Evolutionary conservation across 2,113 vertebrate species (phyloP).

Genomic region (Tragelaphus imberbis): DNA sequence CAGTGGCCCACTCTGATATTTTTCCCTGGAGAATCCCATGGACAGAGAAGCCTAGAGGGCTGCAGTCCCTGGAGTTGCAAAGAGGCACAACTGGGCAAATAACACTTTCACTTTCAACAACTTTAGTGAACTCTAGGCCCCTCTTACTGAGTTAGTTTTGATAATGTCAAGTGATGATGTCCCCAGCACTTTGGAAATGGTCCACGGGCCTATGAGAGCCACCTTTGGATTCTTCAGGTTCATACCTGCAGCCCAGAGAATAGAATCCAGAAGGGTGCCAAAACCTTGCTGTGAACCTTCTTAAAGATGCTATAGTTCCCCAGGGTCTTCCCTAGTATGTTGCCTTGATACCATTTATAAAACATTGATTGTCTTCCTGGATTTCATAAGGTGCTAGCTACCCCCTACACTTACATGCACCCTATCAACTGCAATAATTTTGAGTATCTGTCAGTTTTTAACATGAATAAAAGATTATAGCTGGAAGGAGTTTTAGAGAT

Average conservation of each 20-base stretch:
- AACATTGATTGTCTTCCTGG: not conserved
- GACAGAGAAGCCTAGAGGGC: not conserved
- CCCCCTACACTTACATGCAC: not conserved
- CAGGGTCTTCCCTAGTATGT: not conserved
- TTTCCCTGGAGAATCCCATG: not conserved
- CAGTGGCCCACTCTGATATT: not conserved
- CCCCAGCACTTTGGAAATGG: not conserved
- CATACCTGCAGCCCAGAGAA: not conserved
- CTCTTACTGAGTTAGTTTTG: not conserved
- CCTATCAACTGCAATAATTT: not conserved
- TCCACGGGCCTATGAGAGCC: not conserved
- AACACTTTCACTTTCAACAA: not conserved
- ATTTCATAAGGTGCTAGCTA: not conserved
- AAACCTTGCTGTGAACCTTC: not conserved
- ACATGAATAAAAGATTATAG: not conserved
- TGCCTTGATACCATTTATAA: conserved; percentile 22
- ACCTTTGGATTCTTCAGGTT: conserved; percentile 13
- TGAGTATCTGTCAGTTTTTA: conserved; percentile 25
- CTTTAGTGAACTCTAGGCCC: not conserved
- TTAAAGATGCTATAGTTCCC: not conserved
- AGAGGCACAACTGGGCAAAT: not conserved
- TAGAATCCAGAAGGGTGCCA: not conserved
- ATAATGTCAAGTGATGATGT: not conserved
- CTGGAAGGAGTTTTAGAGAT: not conserved
- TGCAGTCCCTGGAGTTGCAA: not conserved